Evolutionary conservation across 2,888 invertebrate species (phyloP).

Genomic region (Chaitophorus viminalis): DNA sequence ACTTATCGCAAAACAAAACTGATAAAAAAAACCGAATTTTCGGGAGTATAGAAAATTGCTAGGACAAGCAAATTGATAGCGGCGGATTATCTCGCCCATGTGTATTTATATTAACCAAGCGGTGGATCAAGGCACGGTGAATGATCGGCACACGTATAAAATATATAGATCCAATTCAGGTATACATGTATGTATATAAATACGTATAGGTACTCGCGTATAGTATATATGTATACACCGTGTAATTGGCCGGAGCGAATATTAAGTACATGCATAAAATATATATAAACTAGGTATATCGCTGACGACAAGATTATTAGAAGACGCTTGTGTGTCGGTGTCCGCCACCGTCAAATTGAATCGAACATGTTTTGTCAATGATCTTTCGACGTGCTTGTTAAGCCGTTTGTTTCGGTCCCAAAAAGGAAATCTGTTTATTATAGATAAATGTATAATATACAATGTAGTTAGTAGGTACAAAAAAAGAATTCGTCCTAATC

Average conservation of each 20-base stretch:
- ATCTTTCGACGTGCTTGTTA: constrained; percentile 60
- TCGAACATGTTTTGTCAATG: constrained; percentile 42
- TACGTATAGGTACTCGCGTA: background rate
- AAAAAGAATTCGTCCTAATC: background rate
- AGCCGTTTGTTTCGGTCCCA: constrained; percentile 43
- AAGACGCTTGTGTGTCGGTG: constrained; percentile 12
- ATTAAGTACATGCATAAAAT: constrained; percentile 4
- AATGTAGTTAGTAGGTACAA: background rate
- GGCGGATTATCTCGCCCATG: constrained; percentile 45
- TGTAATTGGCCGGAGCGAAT: constrained; percentile 58
- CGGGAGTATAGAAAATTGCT: constrained; percentile 36
- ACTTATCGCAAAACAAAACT: constrained; percentile 38
- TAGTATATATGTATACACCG: background rate
- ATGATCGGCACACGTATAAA: constrained; percentile 39
- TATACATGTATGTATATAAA: too few species aligned
- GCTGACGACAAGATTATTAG: constrained; percentile 45
- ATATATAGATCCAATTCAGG: background rate
- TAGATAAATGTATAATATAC: background rate
- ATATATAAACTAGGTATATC: background rate
- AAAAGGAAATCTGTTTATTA: background rate
- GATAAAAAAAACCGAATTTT: constrained; percentile 5
- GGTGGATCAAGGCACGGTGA: constrained; percentile 17
- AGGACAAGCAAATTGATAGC: constrained; percentile 51
- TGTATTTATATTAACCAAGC: constrained; percentile 11
- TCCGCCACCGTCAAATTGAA: constrained; percentile 30